phyloP scores from a whole-genome alignment of 2,113 vertebrate genomes.

The Nanorana parkeri region DNA sequence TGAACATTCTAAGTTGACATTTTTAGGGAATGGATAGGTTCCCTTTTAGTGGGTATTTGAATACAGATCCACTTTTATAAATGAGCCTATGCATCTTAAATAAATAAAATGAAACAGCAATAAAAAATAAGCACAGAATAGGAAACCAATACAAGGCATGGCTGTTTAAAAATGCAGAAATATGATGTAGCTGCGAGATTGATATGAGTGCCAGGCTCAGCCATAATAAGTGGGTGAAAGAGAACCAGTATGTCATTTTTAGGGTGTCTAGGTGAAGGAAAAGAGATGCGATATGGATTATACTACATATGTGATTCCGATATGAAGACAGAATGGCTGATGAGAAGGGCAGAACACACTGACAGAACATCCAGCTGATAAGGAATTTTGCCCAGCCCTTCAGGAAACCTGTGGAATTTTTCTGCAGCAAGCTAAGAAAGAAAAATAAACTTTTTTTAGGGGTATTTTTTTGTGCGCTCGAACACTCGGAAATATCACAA shows the following conservation, averaged over 20 bases:
- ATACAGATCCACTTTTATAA: no score
- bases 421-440: not conserved
- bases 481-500: slow-evolving; percentile 44
- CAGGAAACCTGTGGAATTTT: not conserved
- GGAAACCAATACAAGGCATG: no score
- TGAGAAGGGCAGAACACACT: not conserved
- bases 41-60: no score
- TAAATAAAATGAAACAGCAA: no score
- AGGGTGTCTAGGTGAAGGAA: not conserved
- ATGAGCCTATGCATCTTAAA: no score
- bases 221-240: no score
- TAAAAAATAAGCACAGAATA: no score
- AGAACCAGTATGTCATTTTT: not conserved
- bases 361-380: slow-evolving; percentile 18
- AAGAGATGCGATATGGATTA: not conserved
- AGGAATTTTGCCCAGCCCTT: not conserved
- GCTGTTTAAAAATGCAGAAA: no score
- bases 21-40: no score
- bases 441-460: slow-evolving; percentile 41
- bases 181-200: no score
- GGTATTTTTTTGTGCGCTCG: slow-evolving; percentile 24
- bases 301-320: not conserved
- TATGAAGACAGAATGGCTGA: not conserved
- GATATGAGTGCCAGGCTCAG: no score
- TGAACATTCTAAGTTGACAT: no score